Evolutionary conservation across 2,797 vertebrate genomes (phyloP).

Genomic region (Lycodopsis pacificus): DNA sequence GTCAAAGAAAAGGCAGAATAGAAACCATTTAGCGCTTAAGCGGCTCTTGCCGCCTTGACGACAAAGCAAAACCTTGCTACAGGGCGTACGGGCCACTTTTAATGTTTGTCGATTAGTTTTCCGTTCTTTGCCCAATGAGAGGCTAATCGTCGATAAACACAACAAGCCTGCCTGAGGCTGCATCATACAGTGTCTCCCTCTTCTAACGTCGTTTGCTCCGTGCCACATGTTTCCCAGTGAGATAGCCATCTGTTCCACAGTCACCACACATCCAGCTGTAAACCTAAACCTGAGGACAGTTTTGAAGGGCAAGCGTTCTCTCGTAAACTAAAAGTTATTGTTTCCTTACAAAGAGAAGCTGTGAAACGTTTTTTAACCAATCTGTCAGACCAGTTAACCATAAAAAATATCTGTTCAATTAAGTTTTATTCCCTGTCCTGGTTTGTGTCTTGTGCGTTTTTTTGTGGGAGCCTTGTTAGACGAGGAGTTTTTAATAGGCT

Average conservation of each 20-base stretch:
- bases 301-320: conserved; percentile 31
- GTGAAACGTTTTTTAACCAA: conserved; percentile 33
- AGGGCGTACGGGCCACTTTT: conserved; percentile 41
- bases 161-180: conserved; percentile 50
- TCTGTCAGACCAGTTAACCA: conserved; percentile 44
- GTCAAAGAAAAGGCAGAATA: conserved; percentile 29
- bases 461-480: neutral
- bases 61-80: conserved; percentile 63
- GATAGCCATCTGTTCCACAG: conserved; percentile 64
- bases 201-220: conserved; percentile 37
- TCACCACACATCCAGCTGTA: conserved; percentile 3
- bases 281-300: neutral
- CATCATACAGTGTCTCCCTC: conserved; percentile 30
- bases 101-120: conserved; percentile 52
- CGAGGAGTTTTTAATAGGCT: conserved; percentile 60
- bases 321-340: conserved; percentile 10
- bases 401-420: conserved; percentile 31
- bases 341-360: conserved; percentile 4
- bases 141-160: conserved; percentile 74
- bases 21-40: conserved; percentile 36
- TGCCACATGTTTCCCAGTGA: conserved; percentile 45
- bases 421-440: conserved; percentile 37
- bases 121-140: conserved; percentile 56
- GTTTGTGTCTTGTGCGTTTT: conserved; percentile 32
- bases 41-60: conserved; percentile 44